Evolutionary conservation across 2,113 vertebrate genomes (phyloP).

Genomic region (Montifringilla adamsi): DNA sequence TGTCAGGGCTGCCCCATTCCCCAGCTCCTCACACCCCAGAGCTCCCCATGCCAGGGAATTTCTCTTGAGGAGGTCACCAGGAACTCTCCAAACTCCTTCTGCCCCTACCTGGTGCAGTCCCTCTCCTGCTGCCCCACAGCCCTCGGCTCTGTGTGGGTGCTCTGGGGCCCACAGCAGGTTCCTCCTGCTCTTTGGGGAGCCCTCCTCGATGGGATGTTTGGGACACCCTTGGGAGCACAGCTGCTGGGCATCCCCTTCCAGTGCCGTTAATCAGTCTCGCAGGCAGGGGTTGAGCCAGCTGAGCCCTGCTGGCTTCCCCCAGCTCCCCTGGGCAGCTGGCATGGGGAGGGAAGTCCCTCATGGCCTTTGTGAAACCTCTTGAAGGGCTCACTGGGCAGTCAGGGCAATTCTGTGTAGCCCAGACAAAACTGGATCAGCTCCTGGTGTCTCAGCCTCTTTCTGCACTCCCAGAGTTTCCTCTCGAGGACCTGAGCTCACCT

Average conservation of each 20-base stretch:
- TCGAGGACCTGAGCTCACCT: not conserved
- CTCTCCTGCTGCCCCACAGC: not conserved
- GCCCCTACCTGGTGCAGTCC: not conserved
- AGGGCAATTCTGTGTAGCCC: not conserved
- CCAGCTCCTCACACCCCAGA: not conserved
- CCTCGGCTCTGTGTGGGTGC: not conserved
- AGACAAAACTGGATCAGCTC: not conserved
- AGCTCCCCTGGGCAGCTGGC: not conserved
- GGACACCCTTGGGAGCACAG: not conserved
- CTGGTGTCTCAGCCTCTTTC: not conserved
- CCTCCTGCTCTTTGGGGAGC: not conserved
- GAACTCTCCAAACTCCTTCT: not conserved
- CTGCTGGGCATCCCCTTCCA: not conserved
- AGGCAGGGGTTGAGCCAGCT: not conserved
- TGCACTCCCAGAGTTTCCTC: not conserved
- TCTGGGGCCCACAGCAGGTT: accelerated
- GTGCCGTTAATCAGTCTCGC: not conserved
- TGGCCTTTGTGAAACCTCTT: not conserved
- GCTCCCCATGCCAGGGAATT: not conserved
- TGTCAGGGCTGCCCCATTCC: not conserved
- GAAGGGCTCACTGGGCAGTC: not conserved
- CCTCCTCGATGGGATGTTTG: accelerated
- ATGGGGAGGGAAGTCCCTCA: not conserved
- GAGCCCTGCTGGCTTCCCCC: not conserved
- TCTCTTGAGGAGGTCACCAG: not conserved